Percentiles rank a stretch among this genome's conserved stretches.
phyloP scores from a whole-genome alignment of 2,113 vertebrate species.

The Chelonoidis abingdonii region DNA sequence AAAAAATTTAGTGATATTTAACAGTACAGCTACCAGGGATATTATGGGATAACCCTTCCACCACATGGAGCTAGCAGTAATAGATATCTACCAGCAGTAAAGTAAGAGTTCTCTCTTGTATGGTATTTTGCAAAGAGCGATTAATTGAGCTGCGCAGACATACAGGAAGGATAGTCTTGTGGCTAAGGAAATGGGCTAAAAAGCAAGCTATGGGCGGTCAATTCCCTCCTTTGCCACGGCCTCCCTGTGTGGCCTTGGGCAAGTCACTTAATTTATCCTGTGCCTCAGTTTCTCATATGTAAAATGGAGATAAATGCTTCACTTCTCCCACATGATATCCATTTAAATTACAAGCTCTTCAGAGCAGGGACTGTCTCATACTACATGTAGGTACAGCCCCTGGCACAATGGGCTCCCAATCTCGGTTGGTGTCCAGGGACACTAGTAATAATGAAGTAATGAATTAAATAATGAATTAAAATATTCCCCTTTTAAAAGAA shows the following conservation, averaged over 20 bases:
- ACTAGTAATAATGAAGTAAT: not conserved
- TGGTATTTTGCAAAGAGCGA: rapidly evolving
- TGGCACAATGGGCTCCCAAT: not conserved
- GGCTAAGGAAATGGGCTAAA: not conserved
- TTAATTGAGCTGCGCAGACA: rapidly evolving
- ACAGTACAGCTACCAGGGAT: not conserved
- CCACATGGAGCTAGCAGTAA: not conserved
- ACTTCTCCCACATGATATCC: not conserved
- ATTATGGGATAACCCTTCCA: not conserved
- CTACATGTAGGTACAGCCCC: not conserved
- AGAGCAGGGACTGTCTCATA: not conserved
- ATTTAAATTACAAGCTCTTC: not conserved
- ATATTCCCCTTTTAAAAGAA: not conserved
- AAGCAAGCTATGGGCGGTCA: not conserved
- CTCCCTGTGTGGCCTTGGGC: not conserved
- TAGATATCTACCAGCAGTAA: not conserved
- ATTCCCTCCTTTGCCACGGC: not conserved
- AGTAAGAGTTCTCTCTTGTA: not conserved
- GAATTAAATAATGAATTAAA: too few species aligned
- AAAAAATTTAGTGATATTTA: not conserved
- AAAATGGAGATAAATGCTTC: not conserved
- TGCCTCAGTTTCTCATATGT: rapidly evolving
- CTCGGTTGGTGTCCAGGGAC: not conserved
- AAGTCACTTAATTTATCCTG: not conserved
- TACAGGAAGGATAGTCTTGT: not conserved